A percentile compares a stretch with the other conserved stretches of the same genome.
These are phyloP conservation scores for Calidris pygmaea DNA, from an alignment of 2,113 vertebrate species.

Conservation along the genomic window DNA sequence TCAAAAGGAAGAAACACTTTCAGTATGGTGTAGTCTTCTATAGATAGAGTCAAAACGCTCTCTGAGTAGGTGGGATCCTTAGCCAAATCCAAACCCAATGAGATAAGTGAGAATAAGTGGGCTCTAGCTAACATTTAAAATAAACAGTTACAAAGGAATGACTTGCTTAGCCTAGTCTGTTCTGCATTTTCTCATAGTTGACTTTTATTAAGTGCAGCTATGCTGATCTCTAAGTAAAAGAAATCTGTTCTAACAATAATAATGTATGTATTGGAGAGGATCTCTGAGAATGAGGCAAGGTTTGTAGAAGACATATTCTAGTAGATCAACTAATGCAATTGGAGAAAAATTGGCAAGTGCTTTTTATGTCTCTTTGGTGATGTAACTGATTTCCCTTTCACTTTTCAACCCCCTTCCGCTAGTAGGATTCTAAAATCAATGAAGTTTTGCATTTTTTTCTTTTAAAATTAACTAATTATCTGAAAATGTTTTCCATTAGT, in stretches of 20 bases:
- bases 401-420: neutral
- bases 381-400: neutral
- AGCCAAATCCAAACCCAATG: constrained; percentile 45
- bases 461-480: neutral
- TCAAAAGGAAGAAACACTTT: constrained; percentile 46
- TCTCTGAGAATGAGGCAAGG: neutral
- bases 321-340: neutral
- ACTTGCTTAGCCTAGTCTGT: constrained; percentile 18
- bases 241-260: neutral
- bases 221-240: neutral
- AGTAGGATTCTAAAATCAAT: neutral
- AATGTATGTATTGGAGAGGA: neutral
- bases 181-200: neutral
- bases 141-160: constrained; percentile 50
- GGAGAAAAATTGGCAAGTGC: neutral
- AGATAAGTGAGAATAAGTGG: constrained; percentile 59
- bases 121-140: constrained; percentile 49
- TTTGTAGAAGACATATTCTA: neutral
- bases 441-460: neutral
- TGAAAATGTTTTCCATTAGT: neutral
- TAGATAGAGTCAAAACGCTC: constrained; percentile 51
- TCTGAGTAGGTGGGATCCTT: constrained; percentile 56
- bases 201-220: neutral
- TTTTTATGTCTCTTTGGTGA: neutral
- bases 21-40: constrained; percentile 53